A percentile compares a stretch with the other conserved stretches of the same genome.
These are phyloP conservation scores for Perizoma affinitatum DNA, from an alignment of 2,888 invertebrate genomes.

Conservation along the genomic window DNA sequence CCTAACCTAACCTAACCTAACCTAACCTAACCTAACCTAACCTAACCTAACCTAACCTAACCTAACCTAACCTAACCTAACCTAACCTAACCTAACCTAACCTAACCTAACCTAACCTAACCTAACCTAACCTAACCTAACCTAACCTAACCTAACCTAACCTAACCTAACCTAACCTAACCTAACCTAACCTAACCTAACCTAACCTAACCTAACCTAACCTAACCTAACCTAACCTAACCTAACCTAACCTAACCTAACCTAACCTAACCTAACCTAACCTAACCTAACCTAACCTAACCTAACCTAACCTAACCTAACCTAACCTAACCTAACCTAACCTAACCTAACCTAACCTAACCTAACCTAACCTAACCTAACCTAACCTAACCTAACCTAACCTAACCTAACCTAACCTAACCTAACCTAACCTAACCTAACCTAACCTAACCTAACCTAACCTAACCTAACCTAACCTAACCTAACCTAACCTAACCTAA, in stretches of 20 bases:
- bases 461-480: conserved; percentile 1
- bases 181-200: conserved; percentile 1
- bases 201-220: conserved; percentile 1
- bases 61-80: conserved; percentile 1
- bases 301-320: conserved; percentile 1
- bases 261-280: conserved; percentile 1
- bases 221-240: conserved; percentile 1
- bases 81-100: conserved; percentile 1
- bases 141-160: conserved; percentile 1
- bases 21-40: conserved; percentile 1
- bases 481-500: conserved; percentile 1
- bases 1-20: conserved; percentile 1
- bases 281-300: conserved; percentile 1
- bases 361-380: conserved; percentile 1
- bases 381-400: conserved; percentile 1
- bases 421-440: conserved; percentile 1
- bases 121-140: conserved; percentile 1
- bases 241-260: conserved; percentile 1
- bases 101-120: conserved; percentile 1
- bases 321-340: conserved; percentile 1
- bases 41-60: conserved; percentile 1
- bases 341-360: conserved; percentile 1
- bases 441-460: conserved; percentile 1
- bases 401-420: conserved; percentile 1
- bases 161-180: conserved; percentile 1